Conservation (phyloP, 2,797 vertebrate species). For the Leptatherina wallacei region DNA sequence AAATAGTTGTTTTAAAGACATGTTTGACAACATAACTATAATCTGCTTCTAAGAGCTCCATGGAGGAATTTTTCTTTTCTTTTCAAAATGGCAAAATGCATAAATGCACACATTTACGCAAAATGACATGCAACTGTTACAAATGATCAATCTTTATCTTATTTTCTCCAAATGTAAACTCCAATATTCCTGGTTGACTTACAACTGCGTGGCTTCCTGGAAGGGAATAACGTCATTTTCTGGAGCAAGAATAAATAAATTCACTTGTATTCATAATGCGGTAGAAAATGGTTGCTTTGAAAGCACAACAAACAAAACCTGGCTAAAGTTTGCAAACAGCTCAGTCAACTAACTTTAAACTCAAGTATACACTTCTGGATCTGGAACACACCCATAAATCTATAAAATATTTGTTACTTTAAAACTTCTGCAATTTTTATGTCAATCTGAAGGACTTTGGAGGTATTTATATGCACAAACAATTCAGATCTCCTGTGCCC, state of each 20-base stretch:
- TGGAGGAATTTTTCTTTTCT: too few relatives aligned
- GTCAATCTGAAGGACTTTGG: constrained; percentile 15
- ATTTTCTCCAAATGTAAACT: too few relatives aligned
- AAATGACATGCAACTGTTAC: too few relatives aligned
- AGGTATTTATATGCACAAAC: constrained; percentile 18
- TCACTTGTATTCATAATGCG: too few relatives aligned
- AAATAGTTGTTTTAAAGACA: not conserved
- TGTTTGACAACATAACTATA: too few relatives aligned
- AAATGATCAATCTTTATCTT: too few relatives aligned
- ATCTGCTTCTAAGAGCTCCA: not conserved
- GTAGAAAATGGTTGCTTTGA: too few relatives aligned
- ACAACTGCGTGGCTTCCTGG: not conserved
- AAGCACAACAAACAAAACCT: not conserved
- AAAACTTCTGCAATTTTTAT: not conserved
- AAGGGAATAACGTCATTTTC: too few relatives aligned
- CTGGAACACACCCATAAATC: not conserved
- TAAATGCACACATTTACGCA: too few relatives aligned
- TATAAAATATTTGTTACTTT: not conserved
- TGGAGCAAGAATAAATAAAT: too few relatives aligned
- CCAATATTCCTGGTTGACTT: too few relatives aligned
- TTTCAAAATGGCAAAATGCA: too few relatives aligned
- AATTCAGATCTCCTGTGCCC: constrained; percentile 5
- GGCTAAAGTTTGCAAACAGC: not conserved
- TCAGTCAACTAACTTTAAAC: not conserved
- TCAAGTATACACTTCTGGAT: not conserved